These are phyloP conservation scores for Hylia prasina DNA, from an alignment of 2,113 vertebrate species.

Conservation along the genomic window DNA sequence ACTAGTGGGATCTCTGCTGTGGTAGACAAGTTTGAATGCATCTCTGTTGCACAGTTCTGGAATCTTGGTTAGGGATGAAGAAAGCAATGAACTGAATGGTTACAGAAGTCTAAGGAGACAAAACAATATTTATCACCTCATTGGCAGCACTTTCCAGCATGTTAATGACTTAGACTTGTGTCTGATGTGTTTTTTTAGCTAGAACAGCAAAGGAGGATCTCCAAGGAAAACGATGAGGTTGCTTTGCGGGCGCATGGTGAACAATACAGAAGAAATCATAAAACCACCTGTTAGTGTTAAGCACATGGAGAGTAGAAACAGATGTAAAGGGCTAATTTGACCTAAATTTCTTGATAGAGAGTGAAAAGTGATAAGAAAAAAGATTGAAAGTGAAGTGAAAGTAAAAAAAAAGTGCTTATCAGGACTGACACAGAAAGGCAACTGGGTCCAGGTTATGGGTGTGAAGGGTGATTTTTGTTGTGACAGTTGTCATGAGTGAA, in stretches of 20 bases:
- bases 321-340: not conserved
- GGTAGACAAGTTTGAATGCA: not conserved
- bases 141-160: not conserved
- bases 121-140: not conserved
- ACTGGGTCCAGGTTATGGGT: not conserved
- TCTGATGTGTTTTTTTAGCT: not conserved
- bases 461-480: not conserved
- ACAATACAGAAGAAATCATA: not conserved
- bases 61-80: not conserved
- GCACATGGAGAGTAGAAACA: not conserved
- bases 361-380: not conserved
- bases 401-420: not conserved
- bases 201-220: not conserved
- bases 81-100: not conserved
- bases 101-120: not conserved
- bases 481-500: not conserved
- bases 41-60: not conserved
- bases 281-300: not conserved
- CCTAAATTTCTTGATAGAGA: not conserved
- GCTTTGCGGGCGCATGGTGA: not conserved
- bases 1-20: not conserved
- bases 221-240: not conserved
- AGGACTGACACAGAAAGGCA: not conserved
- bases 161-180: not conserved
- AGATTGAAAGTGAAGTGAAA: not conserved